These are phyloP conservation scores for Dorcus parallelipipedus DNA, from an alignment of 2,888 invertebrate genomes.

Conservation along the genomic window DNA sequence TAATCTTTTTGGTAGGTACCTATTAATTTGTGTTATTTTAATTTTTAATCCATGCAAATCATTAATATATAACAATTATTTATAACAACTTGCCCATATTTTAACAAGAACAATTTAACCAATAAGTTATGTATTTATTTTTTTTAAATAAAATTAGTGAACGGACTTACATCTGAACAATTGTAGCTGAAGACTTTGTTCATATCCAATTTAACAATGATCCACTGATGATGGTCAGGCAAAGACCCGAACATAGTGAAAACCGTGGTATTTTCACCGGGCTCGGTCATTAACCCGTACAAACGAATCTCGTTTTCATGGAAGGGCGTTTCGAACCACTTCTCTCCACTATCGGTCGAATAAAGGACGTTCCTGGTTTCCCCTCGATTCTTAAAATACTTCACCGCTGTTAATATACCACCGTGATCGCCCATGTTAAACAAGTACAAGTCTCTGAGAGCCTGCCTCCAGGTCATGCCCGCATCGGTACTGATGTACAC, in stretches of 20 bases:
- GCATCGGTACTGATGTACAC: constrained; percentile 80
- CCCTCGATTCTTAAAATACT: constrained; percentile 70
- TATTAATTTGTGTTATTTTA: not conserved
- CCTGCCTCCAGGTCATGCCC: constrained; percentile 74
- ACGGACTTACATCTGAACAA: constrained; percentile 34
- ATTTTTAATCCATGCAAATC: no score
- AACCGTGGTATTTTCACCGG: constrained; percentile 88
- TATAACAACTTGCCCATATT: not conserved
- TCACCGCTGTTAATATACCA: constrained; percentile 80
- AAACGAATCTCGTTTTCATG: constrained; percentile 71
- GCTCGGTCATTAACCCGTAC: constrained; percentile 91
- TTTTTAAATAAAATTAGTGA: not conserved
- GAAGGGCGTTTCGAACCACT: constrained; percentile 70
- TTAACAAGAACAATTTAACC: not conserved
- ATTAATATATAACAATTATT: not conserved
- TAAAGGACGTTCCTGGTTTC: constrained; percentile 78
- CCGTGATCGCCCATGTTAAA: constrained; percentile 92
- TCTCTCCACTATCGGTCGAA: constrained; percentile 82
- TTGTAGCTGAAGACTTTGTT: constrained; percentile 50
- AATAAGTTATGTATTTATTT: no score
- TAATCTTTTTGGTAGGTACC: not conserved
- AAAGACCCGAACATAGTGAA: constrained; percentile 90
- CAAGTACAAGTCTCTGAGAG: constrained; percentile 74
- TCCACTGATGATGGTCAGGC: constrained; percentile 76
- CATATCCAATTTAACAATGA: constrained; percentile 73